Evolutionary conservation across 2,888 invertebrate species (phyloP).

Genomic region (Melinopterus prodromus): DNA sequence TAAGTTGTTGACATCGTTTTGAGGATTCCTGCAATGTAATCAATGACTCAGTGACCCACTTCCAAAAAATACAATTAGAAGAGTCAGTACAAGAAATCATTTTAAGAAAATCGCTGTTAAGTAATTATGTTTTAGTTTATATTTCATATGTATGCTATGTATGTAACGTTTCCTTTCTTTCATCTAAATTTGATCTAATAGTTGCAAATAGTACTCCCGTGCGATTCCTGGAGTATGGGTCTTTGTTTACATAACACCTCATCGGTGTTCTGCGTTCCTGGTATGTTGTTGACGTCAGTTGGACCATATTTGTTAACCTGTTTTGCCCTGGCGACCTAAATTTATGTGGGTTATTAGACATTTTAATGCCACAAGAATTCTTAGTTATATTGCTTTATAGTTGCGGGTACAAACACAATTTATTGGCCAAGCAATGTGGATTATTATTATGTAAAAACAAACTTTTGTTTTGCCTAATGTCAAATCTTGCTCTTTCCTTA

Average conservation of each 20-base stretch:
- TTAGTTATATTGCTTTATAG: no score
- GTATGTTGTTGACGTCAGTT: constrained; percentile 66
- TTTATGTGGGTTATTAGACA: background rate
- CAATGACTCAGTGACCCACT: background rate
- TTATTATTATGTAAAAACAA: no score
- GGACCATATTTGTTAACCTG: constrained; percentile 26
- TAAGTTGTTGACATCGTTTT: constrained; percentile 66
- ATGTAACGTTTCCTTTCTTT: no score
- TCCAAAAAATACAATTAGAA: constrained; percentile 10
- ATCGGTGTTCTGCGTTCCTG: constrained; percentile 59
- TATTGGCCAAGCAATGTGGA: no score
- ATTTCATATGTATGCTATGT: no score
- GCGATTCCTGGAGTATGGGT: background rate
- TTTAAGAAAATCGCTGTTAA: background rate
- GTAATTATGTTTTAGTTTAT: background rate
- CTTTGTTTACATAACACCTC: constrained; percentile 37
- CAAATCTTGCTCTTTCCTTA: background rate
- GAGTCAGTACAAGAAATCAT: background rate
- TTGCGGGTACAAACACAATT: no score
- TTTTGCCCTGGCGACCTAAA: constrained; percentile 14
- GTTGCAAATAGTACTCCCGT: background rate
- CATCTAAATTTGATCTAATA: background rate
- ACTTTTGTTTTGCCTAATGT: no score
- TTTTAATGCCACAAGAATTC: no score
- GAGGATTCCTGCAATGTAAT: background rate